Evolutionary conservation across 2,888 invertebrate species (phyloP).

Genomic region (Selenia dentaria): DNA sequence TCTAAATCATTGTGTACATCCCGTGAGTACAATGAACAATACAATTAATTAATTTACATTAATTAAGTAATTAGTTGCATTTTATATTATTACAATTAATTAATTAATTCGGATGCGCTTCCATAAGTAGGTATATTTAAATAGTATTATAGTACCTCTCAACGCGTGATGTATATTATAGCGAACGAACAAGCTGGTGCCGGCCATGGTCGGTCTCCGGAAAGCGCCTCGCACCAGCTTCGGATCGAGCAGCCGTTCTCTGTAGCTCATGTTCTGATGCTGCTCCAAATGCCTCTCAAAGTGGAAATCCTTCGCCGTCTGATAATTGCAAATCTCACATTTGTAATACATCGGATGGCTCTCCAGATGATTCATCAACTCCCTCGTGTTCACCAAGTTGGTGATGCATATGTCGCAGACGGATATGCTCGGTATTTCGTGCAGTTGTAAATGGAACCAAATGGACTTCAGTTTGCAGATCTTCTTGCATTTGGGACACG

Average conservation of each 20-base stretch:
- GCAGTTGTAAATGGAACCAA: slow-evolving; percentile 52
- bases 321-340: slow-evolving; percentile 49
- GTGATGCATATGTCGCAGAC: slow-evolving; percentile 54
- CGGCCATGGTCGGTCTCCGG: neutral
- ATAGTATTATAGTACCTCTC: no score
- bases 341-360: slow-evolving; percentile 39
- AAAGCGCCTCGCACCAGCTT: slow-evolving; percentile 25
- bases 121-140: no score
- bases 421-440: slow-evolving; percentile 42
- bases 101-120: no score
- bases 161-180: slow-evolving; percentile 32
- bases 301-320: slow-evolving; percentile 28
- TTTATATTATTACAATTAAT: no score
- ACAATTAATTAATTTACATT: no score
- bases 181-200: neutral
- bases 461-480: neutral
- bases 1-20: no score
- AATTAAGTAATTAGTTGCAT: no score
- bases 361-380: slow-evolving; percentile 41
- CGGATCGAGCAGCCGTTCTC: rapidly evolving
- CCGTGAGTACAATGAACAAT: no score
- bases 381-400: slow-evolving; percentile 24
- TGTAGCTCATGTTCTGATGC: slow-evolving; percentile 29
- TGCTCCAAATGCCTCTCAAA: slow-evolving; percentile 41
- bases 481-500: slow-evolving; percentile 52